Percentiles rank a stretch among this genome's conserved stretches.
These are phyloP conservation scores for Pegoplata infirma DNA, from an alignment of 2,888 invertebrate genomes.

Conservation along the genomic window DNA sequence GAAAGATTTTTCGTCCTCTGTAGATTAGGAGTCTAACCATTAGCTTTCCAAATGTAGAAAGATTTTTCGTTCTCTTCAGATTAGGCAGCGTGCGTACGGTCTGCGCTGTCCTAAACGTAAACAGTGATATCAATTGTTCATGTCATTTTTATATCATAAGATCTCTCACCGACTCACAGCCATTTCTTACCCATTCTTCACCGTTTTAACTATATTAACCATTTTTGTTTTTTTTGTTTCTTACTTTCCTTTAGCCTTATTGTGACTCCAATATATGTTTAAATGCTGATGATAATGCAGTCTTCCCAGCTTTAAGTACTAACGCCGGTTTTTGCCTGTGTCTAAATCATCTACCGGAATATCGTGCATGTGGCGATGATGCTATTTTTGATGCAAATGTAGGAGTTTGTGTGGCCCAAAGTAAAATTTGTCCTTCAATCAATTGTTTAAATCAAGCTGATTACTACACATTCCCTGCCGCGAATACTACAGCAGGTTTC, in stretches of 20 bases:
- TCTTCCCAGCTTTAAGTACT: constrained; percentile 16
- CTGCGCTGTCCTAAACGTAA: too few species aligned
- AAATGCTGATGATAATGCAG: background rate
- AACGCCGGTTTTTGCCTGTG: constrained; percentile 38
- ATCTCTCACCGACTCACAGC: too few species aligned
- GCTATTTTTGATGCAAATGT: constrained; percentile 1
- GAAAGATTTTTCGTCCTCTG: too few species aligned
- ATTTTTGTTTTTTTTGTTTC: too few species aligned
- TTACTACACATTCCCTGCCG: constrained; percentile 25
- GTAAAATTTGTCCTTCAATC: constrained; percentile 12
- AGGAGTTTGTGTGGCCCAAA: constrained; percentile 8
- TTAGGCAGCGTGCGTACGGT: too few species aligned
- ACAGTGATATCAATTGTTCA: too few species aligned
- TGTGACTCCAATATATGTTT: constrained; percentile 20
- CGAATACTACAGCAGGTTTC: constrained; percentile 31
- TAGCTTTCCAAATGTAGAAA: too few species aligned
- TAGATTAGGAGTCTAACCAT: too few species aligned
- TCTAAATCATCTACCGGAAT: background rate
- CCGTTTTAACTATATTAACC: too few species aligned
- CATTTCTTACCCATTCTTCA: too few species aligned
- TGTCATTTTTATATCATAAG: too few species aligned
- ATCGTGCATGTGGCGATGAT: constrained; percentile 18
- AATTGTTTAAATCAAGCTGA: constrained; percentile 1
- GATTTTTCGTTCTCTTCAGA: too few species aligned
- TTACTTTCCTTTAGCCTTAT: background rate